Base-by-base conservation (phyloP, 2,797 vertebrate species). In the Pitangus sulphuratus region DNA sequence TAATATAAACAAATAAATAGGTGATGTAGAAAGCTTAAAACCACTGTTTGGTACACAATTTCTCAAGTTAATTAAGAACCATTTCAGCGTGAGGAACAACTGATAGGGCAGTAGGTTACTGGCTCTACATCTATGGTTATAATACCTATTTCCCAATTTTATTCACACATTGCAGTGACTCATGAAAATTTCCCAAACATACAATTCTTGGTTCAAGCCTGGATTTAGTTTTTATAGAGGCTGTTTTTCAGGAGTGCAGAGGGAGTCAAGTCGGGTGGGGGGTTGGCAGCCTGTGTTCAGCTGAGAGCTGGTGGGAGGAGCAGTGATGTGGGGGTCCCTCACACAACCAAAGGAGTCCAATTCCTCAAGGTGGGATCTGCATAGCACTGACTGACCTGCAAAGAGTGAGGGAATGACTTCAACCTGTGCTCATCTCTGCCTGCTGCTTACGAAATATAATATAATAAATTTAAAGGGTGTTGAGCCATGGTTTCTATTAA, bases 331-430 rank as follows among this genome's bases (percentile, higher is more conserved):
- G 7, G 8, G 12, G 4, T 18, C n/a, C 8, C 74, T 66, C n/a
- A 14, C 1, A 1, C 33, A 31, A 1, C 50, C 78, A 24, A 16
- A 51, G 33, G 21, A 1, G 5, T 9, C 7, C 0, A 0, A 8
- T 17, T 33, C 9, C 31, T 69, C 21, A 11, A 39, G 26, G 3
- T 45, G 33, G 14, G 45, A 11, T 57, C 25, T 22, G 12, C 1
- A 0, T 15, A 13, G 42, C 24, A 4, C 57, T 84, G 58, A 15
- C 19, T 3, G 15, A n/a, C 39, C 74, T 57, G n/a, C 2, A 7
- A 39, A 44, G 11, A 33, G n/a, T 19, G n/a, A 70, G 17, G 53
- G 26, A 72, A 13, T 1, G 1, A 37, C 40, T 80, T 56, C 64
- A 58, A 19, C 11, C 35, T 30, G 15, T 4, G 0, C 28, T 50